Percentiles rank a stretch among this genome's conserved stretches.
Evolutionary conservation across 2,797 vertebrate species (phyloP).

Genomic region (Pachyuromys duprasi): DNA sequence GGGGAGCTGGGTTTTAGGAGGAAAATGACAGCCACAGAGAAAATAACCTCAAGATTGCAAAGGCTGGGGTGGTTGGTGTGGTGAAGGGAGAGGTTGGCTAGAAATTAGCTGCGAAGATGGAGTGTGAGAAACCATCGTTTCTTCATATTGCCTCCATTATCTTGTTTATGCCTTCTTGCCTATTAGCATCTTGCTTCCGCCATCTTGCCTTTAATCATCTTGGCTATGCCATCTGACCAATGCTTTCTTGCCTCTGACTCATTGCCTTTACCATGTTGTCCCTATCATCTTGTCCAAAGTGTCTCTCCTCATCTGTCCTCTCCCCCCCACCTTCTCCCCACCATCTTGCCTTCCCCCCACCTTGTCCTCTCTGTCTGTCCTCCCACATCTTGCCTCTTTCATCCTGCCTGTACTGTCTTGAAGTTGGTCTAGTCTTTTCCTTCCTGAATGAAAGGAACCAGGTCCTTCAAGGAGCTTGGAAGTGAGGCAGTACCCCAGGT

Average conservation of each 20-base stretch:
- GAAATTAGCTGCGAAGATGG: neutral
- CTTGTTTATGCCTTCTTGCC: neutral
- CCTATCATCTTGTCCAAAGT: too few relatives aligned
- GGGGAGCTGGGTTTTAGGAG: constrained; percentile 1
- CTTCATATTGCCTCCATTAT: fast-evolving
- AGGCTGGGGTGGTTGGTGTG: neutral
- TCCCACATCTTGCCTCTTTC: neutral
- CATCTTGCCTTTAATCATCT: neutral
- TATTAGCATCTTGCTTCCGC: neutral
- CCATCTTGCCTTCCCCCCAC: neutral
- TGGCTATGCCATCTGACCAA: neutral
- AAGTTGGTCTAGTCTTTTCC: neutral
- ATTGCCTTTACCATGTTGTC: neutral
- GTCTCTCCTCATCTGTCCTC: neutral
- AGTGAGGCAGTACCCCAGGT: neutral
- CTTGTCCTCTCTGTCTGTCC: neutral
- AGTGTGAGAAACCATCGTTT: neutral
- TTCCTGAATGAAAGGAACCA: neutral
- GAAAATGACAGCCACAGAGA: neutral
- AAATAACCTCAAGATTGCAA: neutral
- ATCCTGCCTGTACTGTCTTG: neutral
- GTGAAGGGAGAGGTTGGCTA: neutral
- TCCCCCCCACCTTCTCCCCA: neutral
- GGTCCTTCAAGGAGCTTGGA: neutral
- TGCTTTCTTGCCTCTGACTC: neutral